Base-by-base conservation (phyloP, 2,113 vertebrate species). In the Balaeniceps rex region DNA sequence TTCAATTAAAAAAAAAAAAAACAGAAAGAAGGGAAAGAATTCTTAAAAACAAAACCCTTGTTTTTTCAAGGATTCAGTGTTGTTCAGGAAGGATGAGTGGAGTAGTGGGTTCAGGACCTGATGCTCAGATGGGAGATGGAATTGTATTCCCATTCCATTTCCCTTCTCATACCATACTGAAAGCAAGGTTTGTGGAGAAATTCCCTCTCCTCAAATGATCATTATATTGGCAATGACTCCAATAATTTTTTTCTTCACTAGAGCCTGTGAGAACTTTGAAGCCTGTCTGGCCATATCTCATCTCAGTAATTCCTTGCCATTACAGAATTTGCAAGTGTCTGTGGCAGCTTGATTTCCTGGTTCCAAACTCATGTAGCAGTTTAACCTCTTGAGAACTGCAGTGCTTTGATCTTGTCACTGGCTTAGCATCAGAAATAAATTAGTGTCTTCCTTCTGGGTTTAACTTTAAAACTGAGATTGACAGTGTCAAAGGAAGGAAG, bases 281-380 rank as follows among this genome's bases (percentile, higher is more conserved):
- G 26, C 14, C 40, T 71, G 9, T 17, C 46, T 49, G 38, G 8
- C 23, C 23, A 9, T 28, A 34, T 28, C 44, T 74, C 17, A 42
- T 8, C 18, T 61, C 55, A 88, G 36, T 14, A 83, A 64, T 29
- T 86, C 33, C 28, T 65, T 81, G 12, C 26, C 40, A 36, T 7
- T 83, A 7, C 28, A 52, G 14, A 40, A 25, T 44, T 22, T 46
- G 19, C 22, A 46, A 80, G 16, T 44, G 14, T 25, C 47, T 52
- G 26, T 18, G 19, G 16, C 31, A 60, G 3, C 42, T 77, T 58
- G 34, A 14, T 80, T 71, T 80, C 19, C 14, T 1, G 1, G 26
- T 74, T 83, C 38, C 36, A 91, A 60, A 23, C 15, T 4, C 28
- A 46, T 0, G 0, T 14, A 57, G 10, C 7, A 57, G 14, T n/a